Conservation (phyloP, 2,113 vertebrate species). For the Apaloderma vittatum region DNA sequence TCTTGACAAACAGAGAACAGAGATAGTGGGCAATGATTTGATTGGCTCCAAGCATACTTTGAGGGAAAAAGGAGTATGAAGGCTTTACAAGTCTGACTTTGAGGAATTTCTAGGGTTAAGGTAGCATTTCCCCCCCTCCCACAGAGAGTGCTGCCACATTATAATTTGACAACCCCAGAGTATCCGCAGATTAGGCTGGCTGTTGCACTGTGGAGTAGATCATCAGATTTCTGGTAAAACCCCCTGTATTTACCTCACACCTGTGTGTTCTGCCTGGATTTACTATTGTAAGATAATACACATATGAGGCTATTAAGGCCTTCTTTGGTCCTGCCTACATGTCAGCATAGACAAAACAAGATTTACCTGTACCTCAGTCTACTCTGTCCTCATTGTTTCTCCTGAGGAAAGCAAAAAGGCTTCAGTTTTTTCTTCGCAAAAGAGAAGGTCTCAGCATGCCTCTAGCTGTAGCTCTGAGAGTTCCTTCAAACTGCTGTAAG, state of each 20-base stretch:
- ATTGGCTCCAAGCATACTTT: not conserved
- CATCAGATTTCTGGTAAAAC: not conserved
- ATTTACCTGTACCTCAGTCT: slow-evolving; percentile 1
- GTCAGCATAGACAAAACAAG: not conserved
- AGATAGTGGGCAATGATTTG: not conserved
- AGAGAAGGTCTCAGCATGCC: slow-evolving; percentile 39
- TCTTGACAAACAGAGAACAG: not conserved
- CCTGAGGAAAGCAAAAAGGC: slow-evolving; percentile 1
- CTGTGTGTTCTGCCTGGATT: not conserved
- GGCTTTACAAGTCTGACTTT: not conserved
- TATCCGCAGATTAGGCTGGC: not conserved
- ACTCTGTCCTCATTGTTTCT: not conserved
- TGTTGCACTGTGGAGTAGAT: not conserved
- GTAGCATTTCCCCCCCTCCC: not conserved
- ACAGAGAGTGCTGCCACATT: not conserved
- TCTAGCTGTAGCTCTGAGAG: slow-evolving; percentile 36
- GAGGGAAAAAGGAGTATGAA: not conserved
- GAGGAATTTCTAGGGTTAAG: not conserved
- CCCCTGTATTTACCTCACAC: not conserved
- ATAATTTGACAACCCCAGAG: not conserved
- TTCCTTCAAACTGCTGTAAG: not conserved
- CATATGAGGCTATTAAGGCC: not conserved
- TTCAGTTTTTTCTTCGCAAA: not conserved
- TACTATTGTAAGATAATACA: not conserved
- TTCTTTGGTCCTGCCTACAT: not conserved